Conservation (phyloP, 2,888 invertebrate species). For the Sphecodes monilicornis region DNA sequence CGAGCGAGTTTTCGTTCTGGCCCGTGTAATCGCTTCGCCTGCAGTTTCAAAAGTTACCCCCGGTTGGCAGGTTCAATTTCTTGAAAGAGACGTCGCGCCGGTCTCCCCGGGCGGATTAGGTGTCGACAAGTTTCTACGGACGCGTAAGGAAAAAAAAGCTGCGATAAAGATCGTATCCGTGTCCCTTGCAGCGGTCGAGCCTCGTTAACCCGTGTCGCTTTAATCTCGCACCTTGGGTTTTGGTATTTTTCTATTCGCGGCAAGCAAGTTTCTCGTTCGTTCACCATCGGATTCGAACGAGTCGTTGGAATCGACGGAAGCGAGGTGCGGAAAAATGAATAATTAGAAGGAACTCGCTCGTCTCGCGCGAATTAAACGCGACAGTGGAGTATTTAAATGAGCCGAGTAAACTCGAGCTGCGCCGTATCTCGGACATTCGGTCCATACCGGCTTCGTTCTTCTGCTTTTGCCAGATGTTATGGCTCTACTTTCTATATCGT, state of each 20-base stretch:
- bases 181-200: slow-evolving; percentile 9
- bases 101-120: background rate
- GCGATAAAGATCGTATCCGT: slow-evolving; percentile 18
- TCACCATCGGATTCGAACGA: too few species aligned
- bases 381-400: too few species aligned
- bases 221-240: background rate
- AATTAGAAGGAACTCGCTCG: too few species aligned
- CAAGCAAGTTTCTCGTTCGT: background rate
- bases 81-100: background rate
- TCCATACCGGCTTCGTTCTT: too few species aligned
- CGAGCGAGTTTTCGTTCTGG: background rate
- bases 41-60: background rate
- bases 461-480: too few species aligned
- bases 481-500: too few species aligned
- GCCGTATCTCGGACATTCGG: too few species aligned
- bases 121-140: slow-evolving; percentile 17
- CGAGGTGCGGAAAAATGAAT: background rate
- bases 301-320: too few species aligned
- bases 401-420: too few species aligned
- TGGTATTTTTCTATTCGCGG: background rate
- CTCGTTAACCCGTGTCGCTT: slow-evolving; percentile 12
- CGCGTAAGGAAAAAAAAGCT: background rate
- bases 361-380: too few species aligned
- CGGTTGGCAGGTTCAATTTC: background rate
- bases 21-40: background rate